Base-by-base conservation (phyloP, 2,888 invertebrate genomes). In the Leucoptera coffeella region DNA sequence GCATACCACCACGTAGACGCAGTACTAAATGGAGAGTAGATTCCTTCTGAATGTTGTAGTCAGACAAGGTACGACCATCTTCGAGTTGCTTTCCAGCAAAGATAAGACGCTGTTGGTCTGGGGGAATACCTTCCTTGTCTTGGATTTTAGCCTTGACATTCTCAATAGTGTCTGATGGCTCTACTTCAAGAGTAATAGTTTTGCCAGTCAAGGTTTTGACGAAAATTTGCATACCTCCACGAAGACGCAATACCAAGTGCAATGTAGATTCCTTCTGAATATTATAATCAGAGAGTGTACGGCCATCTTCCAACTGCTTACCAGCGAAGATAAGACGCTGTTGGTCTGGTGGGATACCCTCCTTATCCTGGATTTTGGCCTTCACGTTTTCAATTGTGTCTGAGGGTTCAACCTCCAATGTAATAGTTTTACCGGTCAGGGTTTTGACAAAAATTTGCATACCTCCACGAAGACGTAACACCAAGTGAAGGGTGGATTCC, bases 391-490 rank as follows among this genome's bases (percentile, higher is more conserved):
- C 50, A 22, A 50, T 50, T 1, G 48, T 48, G 29, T 50, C 50
- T 0, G 50, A 43, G 1, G 48, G 33, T 9, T 50, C 50, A 1
- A 47, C 49, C 26, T 50, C 50, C 0, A 50, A 13, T 0, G 50
- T 50, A 7, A 50, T 50, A 0, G 50, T 50, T 22, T 50, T 50
- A 1, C 50, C 50, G 12, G 49, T 50, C 1, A 50, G 34, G 2
- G 50, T 50, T 24, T 50, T 50, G 0, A 50, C 50, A 20, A 49
- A 51, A 12, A 51, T 51, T 34, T 50, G 49, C 50, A 48, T 50
- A 11, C 36, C 38, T 30, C 38, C 38, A 9, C 38, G 34, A 9
- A 29, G 29, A 25, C 29, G 29, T 22, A 29, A 8, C 12, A 29
- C 29, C 22, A 29, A 29, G 15, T 29, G 29, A 4, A 29, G 15